phyloP scores from a whole-genome alignment of 1,140 invertebrate species.

The Thrips palmi region DNA sequence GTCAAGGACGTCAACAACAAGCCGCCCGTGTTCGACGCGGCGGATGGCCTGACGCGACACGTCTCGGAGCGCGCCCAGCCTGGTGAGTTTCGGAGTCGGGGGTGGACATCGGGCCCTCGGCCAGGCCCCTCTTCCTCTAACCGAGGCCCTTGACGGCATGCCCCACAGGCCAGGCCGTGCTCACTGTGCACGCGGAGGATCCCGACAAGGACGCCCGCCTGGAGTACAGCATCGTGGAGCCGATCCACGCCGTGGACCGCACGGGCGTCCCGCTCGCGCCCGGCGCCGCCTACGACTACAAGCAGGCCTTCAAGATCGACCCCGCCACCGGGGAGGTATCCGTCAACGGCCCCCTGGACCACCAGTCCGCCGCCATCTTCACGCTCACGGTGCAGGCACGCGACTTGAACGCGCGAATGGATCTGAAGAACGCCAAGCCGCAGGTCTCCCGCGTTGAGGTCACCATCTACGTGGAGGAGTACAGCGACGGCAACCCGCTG shows the following conservation, averaged over 20 bases:
- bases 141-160: too few species aligned
- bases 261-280: constrained; percentile 46
- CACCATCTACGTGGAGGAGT: constrained; percentile 61
- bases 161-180: constrained; percentile 32
- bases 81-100: too few species aligned
- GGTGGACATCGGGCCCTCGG: too few species aligned
- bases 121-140: too few species aligned
- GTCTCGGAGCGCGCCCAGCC: constrained; percentile 14
- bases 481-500: constrained; percentile 56
- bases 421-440: constrained; percentile 41
- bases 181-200: constrained; percentile 44
- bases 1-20: constrained; percentile 71
- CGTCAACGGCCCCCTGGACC: constrained; percentile 48
- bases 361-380: constrained; percentile 61
- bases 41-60: constrained; percentile 15
- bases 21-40: constrained; percentile 45
- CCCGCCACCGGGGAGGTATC: constrained; percentile 45
- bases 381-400: constrained; percentile 53
- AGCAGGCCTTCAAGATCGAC: constrained; percentile 49
- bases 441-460: constrained; percentile 35
- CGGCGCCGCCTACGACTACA: constrained; percentile 39
- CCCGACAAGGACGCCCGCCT: constrained; percentile 47
- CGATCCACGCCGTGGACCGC: constrained; percentile 50
- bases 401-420: constrained; percentile 51
- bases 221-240: constrained; percentile 45